Evolutionary conservation across 2,888 invertebrate genomes (phyloP).

Genomic region (Tipula vernalis): DNA sequence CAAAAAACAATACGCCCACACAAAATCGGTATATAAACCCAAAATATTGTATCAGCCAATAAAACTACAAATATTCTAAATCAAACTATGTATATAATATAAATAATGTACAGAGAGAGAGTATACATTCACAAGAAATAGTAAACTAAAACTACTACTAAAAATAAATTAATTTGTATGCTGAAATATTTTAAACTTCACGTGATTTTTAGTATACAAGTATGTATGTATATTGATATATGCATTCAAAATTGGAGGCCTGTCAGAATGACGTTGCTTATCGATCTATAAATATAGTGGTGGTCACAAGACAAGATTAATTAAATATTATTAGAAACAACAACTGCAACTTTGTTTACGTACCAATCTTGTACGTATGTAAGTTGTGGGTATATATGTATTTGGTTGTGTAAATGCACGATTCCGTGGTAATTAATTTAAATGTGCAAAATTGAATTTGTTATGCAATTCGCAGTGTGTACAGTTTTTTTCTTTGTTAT

Average conservation of each 20-base stretch:
- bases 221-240: background rate
- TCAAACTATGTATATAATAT: no score
- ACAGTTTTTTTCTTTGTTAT: background rate
- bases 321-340: background rate
- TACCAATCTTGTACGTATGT: background rate
- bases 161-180: background rate
- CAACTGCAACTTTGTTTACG: background rate
- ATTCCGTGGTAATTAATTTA: background rate
- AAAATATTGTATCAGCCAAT: background rate
- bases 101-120: background rate
- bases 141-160: background rate
- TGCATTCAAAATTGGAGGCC: background rate
- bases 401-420: background rate
- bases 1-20: background rate
- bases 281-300: background rate
- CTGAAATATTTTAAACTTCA: background rate
- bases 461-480: background rate
- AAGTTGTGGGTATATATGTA: background rate
- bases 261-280: background rate
- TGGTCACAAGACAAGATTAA: background rate
- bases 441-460: background rate
- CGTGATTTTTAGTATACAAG: background rate
- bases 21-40: background rate
- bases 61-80: background rate
- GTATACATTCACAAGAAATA: background rate